Evolutionary conservation across 2,888 invertebrate genomes (phyloP), one percentile per base, ranked within the genome.

Genomic region (Polyommatus icarus): DNA sequence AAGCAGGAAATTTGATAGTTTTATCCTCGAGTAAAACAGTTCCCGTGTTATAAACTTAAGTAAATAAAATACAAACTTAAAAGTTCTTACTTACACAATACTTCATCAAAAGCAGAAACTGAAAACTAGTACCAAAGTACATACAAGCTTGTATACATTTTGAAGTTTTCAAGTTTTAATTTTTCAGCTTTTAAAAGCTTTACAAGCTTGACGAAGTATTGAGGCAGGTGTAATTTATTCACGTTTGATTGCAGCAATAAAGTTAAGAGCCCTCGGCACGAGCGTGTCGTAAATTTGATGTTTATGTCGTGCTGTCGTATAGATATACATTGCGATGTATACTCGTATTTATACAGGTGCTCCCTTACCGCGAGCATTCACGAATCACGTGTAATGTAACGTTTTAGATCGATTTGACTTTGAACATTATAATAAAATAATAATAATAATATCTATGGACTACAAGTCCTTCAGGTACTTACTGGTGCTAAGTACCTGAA

Each of bases 161-260:
- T 24, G 1, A 12, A 67, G 67, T 18, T 32, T 67, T 67, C 20
- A 12, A 61, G 24, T 61, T 12, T 61, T 24, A 3, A 59, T n/a
- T 59, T 59, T 20, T 7, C 0, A 67, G 61, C 61, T 61, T 61
- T 20, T 29, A 24, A 67, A 67, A 20, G 54, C 54, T 54, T 20
- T 20, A 20, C 8, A 20, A 24, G 10, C 24, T 15, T 29, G 0
- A 67, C 32, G 29, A 67, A 29, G 67, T 67, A 67, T 32, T 32
- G 67, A 32, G 29, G 29, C 67, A 20, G 15, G 15, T 29, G 67
- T 67, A 67, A 67, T 67, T 67, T 67, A 67, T 67, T 67, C 67
- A 67, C 29, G 29, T 67, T 67, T 67, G 29, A 67, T 67, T 32
- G 29, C 67, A 12, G 5, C 32, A 67, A 67, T 67, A 67, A 67